These are phyloP conservation scores for Plagodis pulveraria DNA, from an alignment of 2,888 invertebrate species.

Conservation along the genomic window DNA sequence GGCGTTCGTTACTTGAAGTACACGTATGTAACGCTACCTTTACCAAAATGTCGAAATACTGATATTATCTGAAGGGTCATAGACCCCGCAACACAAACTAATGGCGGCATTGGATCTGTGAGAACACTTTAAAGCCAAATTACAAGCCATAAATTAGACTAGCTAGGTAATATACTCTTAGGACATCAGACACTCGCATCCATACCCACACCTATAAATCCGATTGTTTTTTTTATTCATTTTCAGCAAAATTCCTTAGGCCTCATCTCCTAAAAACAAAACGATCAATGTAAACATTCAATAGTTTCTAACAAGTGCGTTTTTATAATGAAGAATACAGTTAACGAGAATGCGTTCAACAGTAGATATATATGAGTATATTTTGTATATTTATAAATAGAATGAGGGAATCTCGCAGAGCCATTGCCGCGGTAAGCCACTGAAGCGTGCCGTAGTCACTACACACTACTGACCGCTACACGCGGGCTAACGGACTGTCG, in stretches of 20 bases:
- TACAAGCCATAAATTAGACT: slow-evolving; percentile 43
- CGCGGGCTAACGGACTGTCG: slow-evolving; percentile 64
- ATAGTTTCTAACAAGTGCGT: slow-evolving; percentile 60
- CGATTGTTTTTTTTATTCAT: slow-evolving; percentile 17
- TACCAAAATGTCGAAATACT: slow-evolving; percentile 83
- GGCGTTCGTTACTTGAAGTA: slow-evolving; percentile 70
- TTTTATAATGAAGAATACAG: slow-evolving; percentile 53
- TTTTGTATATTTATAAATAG: slow-evolving; percentile 25
- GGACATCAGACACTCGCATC: slow-evolving; percentile 31
- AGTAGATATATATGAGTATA: slow-evolving; percentile 40
- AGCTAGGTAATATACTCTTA: slow-evolving; percentile 39
- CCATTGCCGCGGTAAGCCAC: slow-evolving; percentile 74
- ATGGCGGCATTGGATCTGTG: slow-evolving; percentile 68
- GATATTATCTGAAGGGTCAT: slow-evolving; percentile 74
- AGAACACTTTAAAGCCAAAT: slow-evolving; percentile 48
- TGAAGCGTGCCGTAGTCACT: slow-evolving; percentile 81
- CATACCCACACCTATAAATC: slow-evolving; percentile 34
- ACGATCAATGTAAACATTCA: slow-evolving; percentile 41
- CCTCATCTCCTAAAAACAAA: slow-evolving; percentile 38
- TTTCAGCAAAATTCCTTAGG: slow-evolving; percentile 40
- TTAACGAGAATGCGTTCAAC: slow-evolving; percentile 47
- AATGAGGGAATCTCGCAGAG: slow-evolving; percentile 56
- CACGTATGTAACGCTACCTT: slow-evolving; percentile 79
- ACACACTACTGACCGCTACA: slow-evolving; percentile 71
- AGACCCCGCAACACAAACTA: slow-evolving; percentile 77